phyloP scores from a whole-genome alignment of 2,888 invertebrate species.

The Augiades crinisus region DNA sequence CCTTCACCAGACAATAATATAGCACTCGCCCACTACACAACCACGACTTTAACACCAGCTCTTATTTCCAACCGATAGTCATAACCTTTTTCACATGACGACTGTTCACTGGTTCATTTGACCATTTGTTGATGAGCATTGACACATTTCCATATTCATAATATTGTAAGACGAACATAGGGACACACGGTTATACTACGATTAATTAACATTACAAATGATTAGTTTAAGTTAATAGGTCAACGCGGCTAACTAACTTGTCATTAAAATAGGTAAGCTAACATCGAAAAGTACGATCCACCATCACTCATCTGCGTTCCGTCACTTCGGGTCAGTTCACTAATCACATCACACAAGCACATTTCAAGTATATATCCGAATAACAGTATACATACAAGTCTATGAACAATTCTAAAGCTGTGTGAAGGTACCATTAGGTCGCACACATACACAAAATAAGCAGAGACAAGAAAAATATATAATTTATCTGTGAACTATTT shows the following conservation, averaged over 20 bases:
- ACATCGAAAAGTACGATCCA: conserved; percentile 31
- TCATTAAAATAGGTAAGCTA: conserved; percentile 13
- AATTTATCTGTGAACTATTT: too few species aligned
- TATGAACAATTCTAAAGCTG: not conserved
- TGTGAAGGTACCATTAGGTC: too few species aligned
- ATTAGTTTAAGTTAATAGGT: conserved; percentile 12
- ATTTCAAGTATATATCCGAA: not conserved
- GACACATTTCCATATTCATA: conserved; percentile 69
- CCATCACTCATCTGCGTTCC: conserved; percentile 39
- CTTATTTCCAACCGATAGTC: conserved; percentile 61
- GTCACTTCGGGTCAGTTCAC: conserved; percentile 34
- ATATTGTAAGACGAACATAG: conserved; percentile 52
- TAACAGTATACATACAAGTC: not conserved
- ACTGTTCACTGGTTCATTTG: conserved; percentile 69
- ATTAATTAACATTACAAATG: conserved; percentile 10
- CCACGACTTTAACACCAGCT: conserved; percentile 56
- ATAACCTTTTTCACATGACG: conserved; percentile 74
- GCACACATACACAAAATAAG: too few species aligned
- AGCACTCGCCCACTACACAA: conserved; percentile 69
- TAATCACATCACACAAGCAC: conserved; percentile 11
- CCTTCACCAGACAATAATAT: conserved; percentile 65
- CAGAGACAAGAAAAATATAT: too few species aligned
- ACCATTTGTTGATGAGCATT: conserved; percentile 74
- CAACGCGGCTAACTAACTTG: conserved; percentile 13
- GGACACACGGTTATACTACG: conserved; percentile 34